Conservation (phyloP, 2,113 vertebrate species). For the Nycticebus coucang region DNA sequence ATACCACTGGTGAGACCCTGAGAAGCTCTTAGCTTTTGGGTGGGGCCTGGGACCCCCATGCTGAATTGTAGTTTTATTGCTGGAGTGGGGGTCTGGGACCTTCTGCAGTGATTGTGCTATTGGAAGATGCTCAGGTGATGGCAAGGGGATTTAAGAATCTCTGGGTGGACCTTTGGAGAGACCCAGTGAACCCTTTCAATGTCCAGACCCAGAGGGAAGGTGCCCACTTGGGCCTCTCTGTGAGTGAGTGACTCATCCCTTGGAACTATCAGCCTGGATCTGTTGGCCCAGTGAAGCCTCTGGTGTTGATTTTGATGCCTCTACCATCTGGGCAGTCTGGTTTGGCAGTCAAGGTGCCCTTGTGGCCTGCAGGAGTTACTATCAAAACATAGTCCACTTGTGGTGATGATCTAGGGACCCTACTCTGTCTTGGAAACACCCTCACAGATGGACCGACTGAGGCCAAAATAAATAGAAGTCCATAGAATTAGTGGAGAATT, state of each 20-base stretch:
- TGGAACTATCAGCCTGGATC: background rate
- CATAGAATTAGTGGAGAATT: background rate
- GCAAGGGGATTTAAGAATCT: no score
- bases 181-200: background rate
- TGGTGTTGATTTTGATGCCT: no score
- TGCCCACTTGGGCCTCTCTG: rapidly evolving
- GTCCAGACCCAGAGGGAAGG: background rate
- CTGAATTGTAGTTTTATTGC: background rate
- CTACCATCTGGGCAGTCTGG: rapidly evolving
- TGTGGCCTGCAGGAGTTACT: background rate
- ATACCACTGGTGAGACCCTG: background rate
- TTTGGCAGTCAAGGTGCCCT: rapidly evolving
- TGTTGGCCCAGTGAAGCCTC: background rate
- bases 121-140: background rate
- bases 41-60: rapidly evolving
- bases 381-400: background rate
- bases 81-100: background rate
- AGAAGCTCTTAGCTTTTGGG: background rate
- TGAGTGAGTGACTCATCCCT: background rate
- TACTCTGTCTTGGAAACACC: background rate
- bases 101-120: rapidly evolving
- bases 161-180: background rate
- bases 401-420: background rate
- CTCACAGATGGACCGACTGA: background rate
- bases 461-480: background rate